Conservation (phyloP, 2,888 invertebrate genomes). For the Kuschelorhynchus macadamiae region DNA sequence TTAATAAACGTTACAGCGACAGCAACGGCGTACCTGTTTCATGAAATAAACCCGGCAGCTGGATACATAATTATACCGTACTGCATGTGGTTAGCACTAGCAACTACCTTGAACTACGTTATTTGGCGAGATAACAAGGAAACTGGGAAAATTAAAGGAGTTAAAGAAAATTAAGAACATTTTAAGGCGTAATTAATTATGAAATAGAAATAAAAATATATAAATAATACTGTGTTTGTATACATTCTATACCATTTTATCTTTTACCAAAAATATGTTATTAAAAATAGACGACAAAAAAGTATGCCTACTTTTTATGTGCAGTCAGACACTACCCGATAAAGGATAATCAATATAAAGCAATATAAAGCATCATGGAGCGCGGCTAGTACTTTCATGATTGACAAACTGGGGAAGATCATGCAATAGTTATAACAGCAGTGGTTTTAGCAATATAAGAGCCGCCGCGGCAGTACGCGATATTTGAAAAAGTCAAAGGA, state of each 20-base stretch:
- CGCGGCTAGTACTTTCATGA: too few species aligned
- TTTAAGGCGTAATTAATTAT: not conserved
- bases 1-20: slow-evolving; percentile 74
- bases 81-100: slow-evolving; percentile 80
- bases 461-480: too few species aligned
- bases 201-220: not conserved
- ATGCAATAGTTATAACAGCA: too few species aligned
- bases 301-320: too few species aligned
- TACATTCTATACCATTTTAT: not conserved
- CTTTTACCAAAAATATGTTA: too few species aligned
- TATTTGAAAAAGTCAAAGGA: too few species aligned
- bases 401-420: too few species aligned
- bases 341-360: too few species aligned
- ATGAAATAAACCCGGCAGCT: slow-evolving; percentile 75
- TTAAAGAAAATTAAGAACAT: slow-evolving; percentile 8
- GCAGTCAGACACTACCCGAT: too few species aligned
- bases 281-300: too few species aligned
- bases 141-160: slow-evolving; percentile 55
- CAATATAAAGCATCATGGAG: too few species aligned
- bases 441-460: too few species aligned
- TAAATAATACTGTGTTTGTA: slow-evolving; percentile 2
- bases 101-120: slow-evolving; percentile 77
- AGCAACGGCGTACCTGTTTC: slow-evolving; percentile 74
- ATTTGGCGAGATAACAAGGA: slow-evolving; percentile 76
- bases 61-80: slow-evolving; percentile 82